Base-by-base conservation (phyloP, 2,888 invertebrate species). In the Sycophila texana region DNA sequence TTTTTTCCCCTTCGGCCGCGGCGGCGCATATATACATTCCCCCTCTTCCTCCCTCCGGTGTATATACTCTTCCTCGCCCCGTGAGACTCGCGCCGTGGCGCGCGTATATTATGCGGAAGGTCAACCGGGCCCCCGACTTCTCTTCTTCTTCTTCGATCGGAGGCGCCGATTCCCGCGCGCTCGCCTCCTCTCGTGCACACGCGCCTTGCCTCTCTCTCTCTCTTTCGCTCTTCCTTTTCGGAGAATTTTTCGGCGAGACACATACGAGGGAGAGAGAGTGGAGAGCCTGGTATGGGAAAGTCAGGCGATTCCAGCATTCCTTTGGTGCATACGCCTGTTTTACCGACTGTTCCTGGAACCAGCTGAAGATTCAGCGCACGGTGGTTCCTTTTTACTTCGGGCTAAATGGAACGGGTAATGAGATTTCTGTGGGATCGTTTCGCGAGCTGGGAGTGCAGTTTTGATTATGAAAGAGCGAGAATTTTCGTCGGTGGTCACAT, bases 101-200 rank as follows among this genome's bases (percentile, higher is more conserved):
- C 65, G n/a, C 55, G 58, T 77, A 74, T 71, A 80, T 80, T 80
- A 77, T 80, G 80, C 77, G 74, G 77, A 80, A 77, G 80, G 77
- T 80, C 74, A 80, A 47, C 18, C 55, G 49, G 26, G 58, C 66
- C 12, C n/a, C 22, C 30, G 53, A 10, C 18, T 51, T 53, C 18
- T 16, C 63, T 53, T 61, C 53, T 66, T 66, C 47, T 55, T 55
- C 47, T 75, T 75, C 74, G 79, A 71, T 74, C 57, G 51, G 70
- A 79, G 74, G 70, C 70, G 66, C 71, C 74, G 74, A 65, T 68
- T 67, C 51, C 18, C 71, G n/a, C 75, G 18, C 53, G 68, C 55
- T 16, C 70, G 18, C 55, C 70, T 70, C 51, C 61, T 72, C 47
- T 63, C 55, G n/a, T 68, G 18, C 67, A 55, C 68, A n/a, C 55